phyloP scores from a whole-genome alignment of 1,140 invertebrate genomes.

The Bradysia coprophila region DNA sequence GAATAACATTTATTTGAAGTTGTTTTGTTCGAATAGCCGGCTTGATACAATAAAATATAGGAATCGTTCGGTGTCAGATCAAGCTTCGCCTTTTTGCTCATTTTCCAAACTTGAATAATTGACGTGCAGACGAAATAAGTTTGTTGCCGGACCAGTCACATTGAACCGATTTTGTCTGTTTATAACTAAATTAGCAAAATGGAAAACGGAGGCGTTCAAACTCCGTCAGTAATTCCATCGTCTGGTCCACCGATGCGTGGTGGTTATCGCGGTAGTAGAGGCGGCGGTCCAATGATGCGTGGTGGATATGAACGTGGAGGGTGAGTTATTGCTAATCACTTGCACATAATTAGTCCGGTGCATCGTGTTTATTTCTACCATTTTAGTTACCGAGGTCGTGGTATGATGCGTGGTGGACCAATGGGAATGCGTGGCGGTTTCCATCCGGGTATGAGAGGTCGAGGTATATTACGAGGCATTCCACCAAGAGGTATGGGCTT shows the following conservation, averaged over 20 bases:
- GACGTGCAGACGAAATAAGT: too few species aligned
- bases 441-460: constrained; percentile 3
- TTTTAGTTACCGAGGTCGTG: constrained; percentile 2
- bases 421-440: constrained; percentile 5
- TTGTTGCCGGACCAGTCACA: too few species aligned
- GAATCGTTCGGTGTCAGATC: too few species aligned
- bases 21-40: too few species aligned
- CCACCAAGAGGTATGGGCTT: constrained; percentile 6
- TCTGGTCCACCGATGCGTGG: neutral
- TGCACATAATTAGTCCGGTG: too few species aligned
- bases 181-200: too few species aligned
- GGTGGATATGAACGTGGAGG: neutral
- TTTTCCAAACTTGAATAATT: too few species aligned
- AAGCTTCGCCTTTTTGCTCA: too few species aligned
- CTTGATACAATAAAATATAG: too few species aligned
- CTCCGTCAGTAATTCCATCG: neutral
- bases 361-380: neutral
- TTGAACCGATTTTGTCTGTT: too few species aligned
- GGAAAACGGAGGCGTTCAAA: neutral
- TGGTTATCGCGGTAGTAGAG: neutral
- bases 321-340: too few species aligned
- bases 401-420: constrained; percentile 4
- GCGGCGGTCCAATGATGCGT: constrained; percentile 6
- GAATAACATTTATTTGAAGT: too few species aligned
- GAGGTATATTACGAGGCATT: constrained; percentile 4